Base-by-base conservation (phyloP, 2,797 vertebrate genomes). In the Pangasius djambal region DNA sequence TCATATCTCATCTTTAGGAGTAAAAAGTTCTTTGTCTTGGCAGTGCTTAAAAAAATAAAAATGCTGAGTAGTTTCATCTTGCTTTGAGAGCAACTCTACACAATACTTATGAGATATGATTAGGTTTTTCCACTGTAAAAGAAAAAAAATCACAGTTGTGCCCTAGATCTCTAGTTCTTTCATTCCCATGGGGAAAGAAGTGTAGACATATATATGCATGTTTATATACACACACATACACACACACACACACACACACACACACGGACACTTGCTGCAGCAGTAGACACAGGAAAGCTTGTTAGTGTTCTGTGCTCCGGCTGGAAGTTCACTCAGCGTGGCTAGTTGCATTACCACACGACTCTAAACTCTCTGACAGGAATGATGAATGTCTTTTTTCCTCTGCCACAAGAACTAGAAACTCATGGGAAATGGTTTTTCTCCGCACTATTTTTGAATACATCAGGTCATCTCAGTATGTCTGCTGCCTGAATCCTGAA, bases 341-440 rank as follows among this genome's bases (percentile, higher is more conserved):
- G 93, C 94, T 89, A 93, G 92, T 91, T 63, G 2, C 88, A 89
- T 88, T n/a, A 90, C 90, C 37, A 37, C 92, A 81, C 75, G 87
- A 82, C 92, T 94, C 89, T 34, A 85, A 25, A 88, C 63, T 48
- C 31, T 87, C 89, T 88, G 90, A 92, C 70, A 37, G 34, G 82
- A 28, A 90, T 94, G 94, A 95, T 94, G 90, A 91, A 95, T 94
- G 92, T 59, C 50, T 85, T 69, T 84, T 88, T 88, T 85, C 79
- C 59, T 70, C 34, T 87, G 86, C 83, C 52, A n/a, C 69, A 52
- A 78, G 44, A 25, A 89, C 89, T 90, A 93, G 52, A 90, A 86
- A 70, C 44, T 72, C 6, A 13, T 87, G 84, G 79, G 83, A 72
- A 48, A 55, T 9, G 77, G 72, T 90, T n/a, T 28, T n/a, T 9